phyloP scores from a whole-genome alignment of 1,140 invertebrate species.

The Varroa destructor region DNA sequence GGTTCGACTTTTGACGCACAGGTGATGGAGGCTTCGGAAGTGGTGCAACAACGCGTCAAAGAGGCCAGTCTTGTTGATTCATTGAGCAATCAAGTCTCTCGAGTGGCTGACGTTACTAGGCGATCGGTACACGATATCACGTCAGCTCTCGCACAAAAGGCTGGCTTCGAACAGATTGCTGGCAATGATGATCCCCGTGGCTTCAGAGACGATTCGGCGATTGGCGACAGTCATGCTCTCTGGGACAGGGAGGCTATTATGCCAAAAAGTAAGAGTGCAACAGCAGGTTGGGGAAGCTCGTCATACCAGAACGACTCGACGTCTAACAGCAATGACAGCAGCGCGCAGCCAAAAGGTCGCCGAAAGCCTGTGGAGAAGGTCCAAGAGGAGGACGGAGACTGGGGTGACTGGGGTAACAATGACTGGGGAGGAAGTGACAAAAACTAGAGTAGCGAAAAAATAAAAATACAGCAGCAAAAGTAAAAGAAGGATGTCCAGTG shows the following conservation, averaged over 20 bases:
- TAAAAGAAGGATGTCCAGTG: too few species aligned
- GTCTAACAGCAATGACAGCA: background rate
- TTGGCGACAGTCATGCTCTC: constrained; percentile 7
- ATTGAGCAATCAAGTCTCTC: constrained; percentile 3
- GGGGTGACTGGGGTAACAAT: constrained; percentile 13
- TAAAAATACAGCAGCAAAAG: too few species aligned
- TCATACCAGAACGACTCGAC: constrained; percentile 8
- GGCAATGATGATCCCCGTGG: constrained; percentile 20
- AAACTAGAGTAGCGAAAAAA: background rate
- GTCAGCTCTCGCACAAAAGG: constrained; percentile 9
- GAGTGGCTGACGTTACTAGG: constrained; percentile 1
- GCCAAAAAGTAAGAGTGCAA: constrained; percentile 15
- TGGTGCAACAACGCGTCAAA: constrained; percentile 14
- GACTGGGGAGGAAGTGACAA: constrained; percentile 20
- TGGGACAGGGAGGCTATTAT: constrained; percentile 15
- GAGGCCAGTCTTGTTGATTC: constrained; percentile 13
- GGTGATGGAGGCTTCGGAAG: constrained; percentile 26
- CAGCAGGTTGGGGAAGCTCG: background rate
- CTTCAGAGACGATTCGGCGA: constrained; percentile 10
- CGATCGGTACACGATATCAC: constrained; percentile 16
- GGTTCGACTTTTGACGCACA: background rate
- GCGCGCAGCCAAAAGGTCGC: background rate
- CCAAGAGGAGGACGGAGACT: constrained; percentile 18
- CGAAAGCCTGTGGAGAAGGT: constrained; percentile 1
- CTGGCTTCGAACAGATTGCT: constrained; percentile 21